These are phyloP conservation scores for Crocallis elinguaria DNA, from an alignment of 2,888 invertebrate genomes.

Conservation along the genomic window DNA sequence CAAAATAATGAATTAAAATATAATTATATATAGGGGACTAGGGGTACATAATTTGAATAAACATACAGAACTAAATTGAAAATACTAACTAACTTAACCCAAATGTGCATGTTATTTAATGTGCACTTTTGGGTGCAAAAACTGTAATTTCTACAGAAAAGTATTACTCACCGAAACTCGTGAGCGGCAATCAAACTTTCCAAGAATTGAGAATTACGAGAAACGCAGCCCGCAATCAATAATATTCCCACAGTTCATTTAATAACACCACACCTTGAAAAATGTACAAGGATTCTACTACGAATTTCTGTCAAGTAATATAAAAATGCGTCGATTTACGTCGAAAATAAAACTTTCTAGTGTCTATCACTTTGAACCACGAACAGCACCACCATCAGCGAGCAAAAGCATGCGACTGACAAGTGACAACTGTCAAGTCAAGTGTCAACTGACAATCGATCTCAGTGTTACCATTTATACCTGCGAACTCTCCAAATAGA, in stretches of 20 bases:
- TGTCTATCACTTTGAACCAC: constrained; percentile 24
- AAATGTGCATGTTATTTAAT: no score
- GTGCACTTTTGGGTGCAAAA: background rate
- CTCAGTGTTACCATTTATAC: constrained; percentile 17
- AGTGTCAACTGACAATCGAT: background rate
- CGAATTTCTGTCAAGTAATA: constrained; percentile 24
- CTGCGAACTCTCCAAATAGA: no score
- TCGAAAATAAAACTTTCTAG: constrained; percentile 42
- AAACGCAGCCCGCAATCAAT: constrained; percentile 47
- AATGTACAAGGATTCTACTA: constrained; percentile 21
- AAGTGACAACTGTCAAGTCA: constrained; percentile 1
- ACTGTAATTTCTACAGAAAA: constrained; percentile 32
- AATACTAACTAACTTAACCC: no score
- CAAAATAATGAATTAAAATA: no score
- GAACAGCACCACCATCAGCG: constrained; percentile 8
- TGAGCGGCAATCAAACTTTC: constrained; percentile 77
- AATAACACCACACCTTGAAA: constrained; percentile 56
- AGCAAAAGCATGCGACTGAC: constrained; percentile 43
- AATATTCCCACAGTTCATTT: constrained; percentile 57
- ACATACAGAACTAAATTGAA: no score
- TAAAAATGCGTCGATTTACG: constrained; percentile 17
- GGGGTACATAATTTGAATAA: no score
- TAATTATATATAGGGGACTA: no score
- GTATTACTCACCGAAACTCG: constrained; percentile 74
- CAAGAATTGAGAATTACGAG: constrained; percentile 66